Conservation (phyloP, 2,113 vertebrate genomes). For the Rhipidura dahli region DNA sequence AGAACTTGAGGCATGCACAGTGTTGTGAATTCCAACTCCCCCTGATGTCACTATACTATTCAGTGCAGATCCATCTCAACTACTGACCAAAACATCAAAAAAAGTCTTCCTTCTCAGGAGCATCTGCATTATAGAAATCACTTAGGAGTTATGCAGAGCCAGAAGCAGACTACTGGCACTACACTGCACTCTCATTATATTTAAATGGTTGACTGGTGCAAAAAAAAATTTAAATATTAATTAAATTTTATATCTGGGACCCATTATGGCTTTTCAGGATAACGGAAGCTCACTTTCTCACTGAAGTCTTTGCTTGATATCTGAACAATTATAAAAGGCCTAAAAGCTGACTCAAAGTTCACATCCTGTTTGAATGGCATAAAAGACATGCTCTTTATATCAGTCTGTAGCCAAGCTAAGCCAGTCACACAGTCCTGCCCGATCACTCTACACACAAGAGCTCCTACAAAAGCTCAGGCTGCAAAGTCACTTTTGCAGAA, state of each 20-base stretch:
- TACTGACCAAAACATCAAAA: neutral
- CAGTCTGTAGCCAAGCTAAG: neutral
- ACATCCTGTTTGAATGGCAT: neutral
- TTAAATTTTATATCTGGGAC: neutral
- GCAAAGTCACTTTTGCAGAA: neutral
- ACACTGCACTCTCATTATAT: neutral
- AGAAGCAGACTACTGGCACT: neutral
- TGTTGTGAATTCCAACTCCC: neutral
- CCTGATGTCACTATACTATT: neutral
- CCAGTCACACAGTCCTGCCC: neutral
- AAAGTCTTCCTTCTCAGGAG: neutral
- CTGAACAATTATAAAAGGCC: neutral
- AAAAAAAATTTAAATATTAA: neutral
- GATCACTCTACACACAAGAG: neutral
- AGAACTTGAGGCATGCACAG: neutral
- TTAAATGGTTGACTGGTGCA: neutral
- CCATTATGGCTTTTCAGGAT: neutral
- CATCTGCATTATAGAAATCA: neutral
- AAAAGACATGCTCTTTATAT: neutral
- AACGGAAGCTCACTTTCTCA: neutral
- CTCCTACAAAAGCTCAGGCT: neutral
- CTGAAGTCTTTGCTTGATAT: neutral
- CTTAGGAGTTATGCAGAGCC: neutral
- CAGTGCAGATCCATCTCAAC: neutral
- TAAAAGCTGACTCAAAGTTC: neutral